phyloP scores from a whole-genome alignment of 2,888 invertebrate species.

The Nycteola revayana region DNA sequence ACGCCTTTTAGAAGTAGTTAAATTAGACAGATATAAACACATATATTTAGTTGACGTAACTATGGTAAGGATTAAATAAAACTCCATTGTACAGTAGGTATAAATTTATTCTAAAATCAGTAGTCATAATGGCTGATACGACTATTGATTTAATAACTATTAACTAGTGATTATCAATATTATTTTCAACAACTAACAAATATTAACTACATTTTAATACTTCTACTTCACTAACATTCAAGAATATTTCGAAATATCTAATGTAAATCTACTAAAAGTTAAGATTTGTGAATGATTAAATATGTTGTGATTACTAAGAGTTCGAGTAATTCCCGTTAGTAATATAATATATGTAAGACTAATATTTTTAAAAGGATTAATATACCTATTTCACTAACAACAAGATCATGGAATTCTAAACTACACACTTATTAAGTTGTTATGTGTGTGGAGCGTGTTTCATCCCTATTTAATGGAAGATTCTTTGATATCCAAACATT shows the following conservation, averaged over 20 bases:
- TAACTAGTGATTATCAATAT: not conserved
- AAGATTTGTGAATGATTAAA: too few relatives aligned
- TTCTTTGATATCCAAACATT: constrained; percentile 29
- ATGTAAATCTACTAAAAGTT: too few relatives aligned
- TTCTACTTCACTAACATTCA: constrained; percentile 19
- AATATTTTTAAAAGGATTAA: constrained; percentile 5
- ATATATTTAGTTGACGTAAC: too few relatives aligned
- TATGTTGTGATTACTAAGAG: too few relatives aligned
- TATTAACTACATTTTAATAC: constrained; percentile 24
- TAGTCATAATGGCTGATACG: constrained; percentile 81
- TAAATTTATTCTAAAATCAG: constrained; percentile 75
- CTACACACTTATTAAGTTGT: constrained; percentile 29
- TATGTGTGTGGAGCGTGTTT: constrained; percentile 37
- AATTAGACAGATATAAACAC: too few relatives aligned
- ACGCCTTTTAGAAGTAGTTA: too few relatives aligned
- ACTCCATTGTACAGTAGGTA: constrained; percentile 47
- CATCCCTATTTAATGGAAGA: constrained; percentile 36
- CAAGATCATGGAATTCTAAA: constrained; percentile 17
- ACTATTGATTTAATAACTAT: constrained; percentile 56
- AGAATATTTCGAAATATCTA: too few relatives aligned
- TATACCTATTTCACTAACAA: constrained; percentile 12
- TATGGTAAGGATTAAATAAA: too few relatives aligned
- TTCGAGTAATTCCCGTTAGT: too few relatives aligned
- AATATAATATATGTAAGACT: too few relatives aligned
- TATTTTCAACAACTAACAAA: constrained; percentile 38